Evolutionary conservation across 2,888 invertebrate genomes (phyloP).

Genomic region (Carpatolechia fugitivella): DNA sequence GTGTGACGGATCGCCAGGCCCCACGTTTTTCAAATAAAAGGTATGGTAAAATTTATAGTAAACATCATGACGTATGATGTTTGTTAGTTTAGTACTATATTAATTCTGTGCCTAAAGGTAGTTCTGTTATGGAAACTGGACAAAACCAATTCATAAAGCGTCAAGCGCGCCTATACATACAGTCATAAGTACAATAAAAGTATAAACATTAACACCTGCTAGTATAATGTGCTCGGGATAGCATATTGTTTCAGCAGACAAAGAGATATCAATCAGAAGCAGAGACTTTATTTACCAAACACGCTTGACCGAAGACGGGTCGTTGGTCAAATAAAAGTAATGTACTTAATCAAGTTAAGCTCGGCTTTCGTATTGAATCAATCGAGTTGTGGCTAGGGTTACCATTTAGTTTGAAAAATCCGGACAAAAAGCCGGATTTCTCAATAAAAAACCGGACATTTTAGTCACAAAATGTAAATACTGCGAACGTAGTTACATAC

Average conservation of each 20-base stretch:
- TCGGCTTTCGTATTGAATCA: conserved; percentile 24
- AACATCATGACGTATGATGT: too few relatives aligned
- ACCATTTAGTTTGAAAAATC: too few relatives aligned
- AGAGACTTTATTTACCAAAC: conserved; percentile 20
- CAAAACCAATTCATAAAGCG: background rate
- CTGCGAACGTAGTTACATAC: too few relatives aligned
- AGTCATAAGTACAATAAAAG: background rate
- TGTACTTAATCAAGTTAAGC: conserved; percentile 26
- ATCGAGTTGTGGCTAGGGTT: conserved; percentile 30
- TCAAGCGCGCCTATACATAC: background rate
- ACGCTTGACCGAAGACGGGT: conserved; percentile 3
- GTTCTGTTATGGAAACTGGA: background rate
- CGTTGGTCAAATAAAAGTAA: conserved; percentile 22
- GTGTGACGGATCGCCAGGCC: too few relatives aligned
- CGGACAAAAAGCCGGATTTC: too few relatives aligned
- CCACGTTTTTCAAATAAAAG: too few relatives aligned
- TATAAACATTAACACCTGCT: conserved; percentile 1
- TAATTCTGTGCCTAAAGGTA: background rate
- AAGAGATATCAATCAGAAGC: conserved; percentile 18
- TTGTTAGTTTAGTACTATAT: too few relatives aligned
- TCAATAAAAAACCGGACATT: too few relatives aligned
- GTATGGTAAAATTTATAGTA: too few relatives aligned
- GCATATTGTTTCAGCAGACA: conserved; percentile 24
- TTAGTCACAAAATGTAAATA: too few relatives aligned
- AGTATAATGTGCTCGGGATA: background rate